phyloP scores from a whole-genome alignment of 2,888 invertebrate species.

The Pachliopta kotzebuea region DNA sequence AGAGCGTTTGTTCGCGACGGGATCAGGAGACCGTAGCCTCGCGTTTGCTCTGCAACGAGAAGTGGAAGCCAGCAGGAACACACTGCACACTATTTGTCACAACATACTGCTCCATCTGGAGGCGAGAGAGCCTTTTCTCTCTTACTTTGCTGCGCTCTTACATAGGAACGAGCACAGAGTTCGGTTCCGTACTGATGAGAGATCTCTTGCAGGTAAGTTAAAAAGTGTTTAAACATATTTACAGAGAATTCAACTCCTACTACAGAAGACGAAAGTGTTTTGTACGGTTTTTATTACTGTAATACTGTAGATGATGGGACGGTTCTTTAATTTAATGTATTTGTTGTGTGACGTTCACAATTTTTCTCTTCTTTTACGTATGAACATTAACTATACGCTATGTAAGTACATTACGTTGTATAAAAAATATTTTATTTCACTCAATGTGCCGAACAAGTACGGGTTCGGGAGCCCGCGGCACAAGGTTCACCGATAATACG shows the following conservation, averaged over 20 bases:
- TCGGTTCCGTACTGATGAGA: conserved; percentile 94
- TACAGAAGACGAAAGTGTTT: too few relatives aligned
- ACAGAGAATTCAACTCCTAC: too few relatives aligned
- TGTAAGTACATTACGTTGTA: too few relatives aligned
- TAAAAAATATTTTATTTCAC: not conserved
- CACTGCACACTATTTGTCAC: conserved; percentile 91
- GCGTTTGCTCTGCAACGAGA: conserved; percentile 88
- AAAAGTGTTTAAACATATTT: not conserved
- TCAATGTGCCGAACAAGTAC: too few relatives aligned
- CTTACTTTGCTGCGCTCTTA: conserved; percentile 89
- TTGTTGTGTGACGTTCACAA: too few relatives aligned
- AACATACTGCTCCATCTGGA: conserved; percentile 90
- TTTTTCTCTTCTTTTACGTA: too few relatives aligned
- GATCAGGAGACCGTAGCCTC: conserved; percentile 82
- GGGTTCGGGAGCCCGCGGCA: too few relatives aligned
- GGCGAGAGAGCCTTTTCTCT: conserved; percentile 89
- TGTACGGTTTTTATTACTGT: too few relatives aligned
- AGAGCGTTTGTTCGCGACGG: conserved; percentile 82
- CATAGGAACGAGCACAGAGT: conserved; percentile 92
- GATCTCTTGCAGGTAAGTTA: conserved; percentile 84
- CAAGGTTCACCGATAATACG: too few relatives aligned
- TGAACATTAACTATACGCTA: too few relatives aligned
- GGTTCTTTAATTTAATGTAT: too few relatives aligned
- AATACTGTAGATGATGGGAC: too few relatives aligned
- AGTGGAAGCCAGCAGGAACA: conserved; percentile 87